Percentiles rank a stretch among this genome's conserved stretches.
phyloP scores from a whole-genome alignment of 2,888 invertebrate genomes.

The Colostygia pectinataria region DNA sequence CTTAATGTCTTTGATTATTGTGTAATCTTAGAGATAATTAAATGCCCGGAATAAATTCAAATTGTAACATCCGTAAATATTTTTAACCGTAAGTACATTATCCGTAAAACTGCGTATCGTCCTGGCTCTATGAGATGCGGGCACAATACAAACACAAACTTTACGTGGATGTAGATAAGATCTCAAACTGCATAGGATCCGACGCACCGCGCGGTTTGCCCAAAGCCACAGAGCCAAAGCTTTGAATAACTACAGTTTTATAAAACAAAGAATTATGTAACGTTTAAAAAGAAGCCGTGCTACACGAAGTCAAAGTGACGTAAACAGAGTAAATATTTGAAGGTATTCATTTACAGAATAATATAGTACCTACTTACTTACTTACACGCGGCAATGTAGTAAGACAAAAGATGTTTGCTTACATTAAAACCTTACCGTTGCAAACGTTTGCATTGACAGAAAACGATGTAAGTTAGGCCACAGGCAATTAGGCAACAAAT shows the following conservation, averaged over 20 bases:
- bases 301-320: neutral
- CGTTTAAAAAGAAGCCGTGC: neutral
- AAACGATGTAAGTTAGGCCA: too few relatives aligned
- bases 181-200: slow-evolving; percentile 20
- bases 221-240: slow-evolving; percentile 6
- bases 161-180: slow-evolving; percentile 33
- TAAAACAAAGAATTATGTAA: slow-evolving; percentile 12
- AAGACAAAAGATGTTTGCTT: slow-evolving; percentile 15
- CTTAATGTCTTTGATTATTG: too few relatives aligned
- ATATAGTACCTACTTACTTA: too few relatives aligned
- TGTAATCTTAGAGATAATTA: too few relatives aligned
- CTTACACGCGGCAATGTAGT: too few relatives aligned
- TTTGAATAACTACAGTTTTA: slow-evolving; percentile 2
- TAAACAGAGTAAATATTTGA: slow-evolving; percentile 20
- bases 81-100: neutral
- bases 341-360: slow-evolving; percentile 11
- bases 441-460: too few relatives aligned
- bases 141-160: slow-evolving; percentile 20
- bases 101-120: neutral
- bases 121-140: slow-evolving; percentile 8
- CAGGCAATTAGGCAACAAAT: too few relatives aligned
- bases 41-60: neutral
- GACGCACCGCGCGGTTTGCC: slow-evolving; percentile 23
- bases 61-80: neutral
- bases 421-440: too few relatives aligned